Evolutionary conservation across 1,140 invertebrate species (phyloP), one percentile per base, ranked within the genome.

Genomic region (Tenebrio molitor): DNA sequence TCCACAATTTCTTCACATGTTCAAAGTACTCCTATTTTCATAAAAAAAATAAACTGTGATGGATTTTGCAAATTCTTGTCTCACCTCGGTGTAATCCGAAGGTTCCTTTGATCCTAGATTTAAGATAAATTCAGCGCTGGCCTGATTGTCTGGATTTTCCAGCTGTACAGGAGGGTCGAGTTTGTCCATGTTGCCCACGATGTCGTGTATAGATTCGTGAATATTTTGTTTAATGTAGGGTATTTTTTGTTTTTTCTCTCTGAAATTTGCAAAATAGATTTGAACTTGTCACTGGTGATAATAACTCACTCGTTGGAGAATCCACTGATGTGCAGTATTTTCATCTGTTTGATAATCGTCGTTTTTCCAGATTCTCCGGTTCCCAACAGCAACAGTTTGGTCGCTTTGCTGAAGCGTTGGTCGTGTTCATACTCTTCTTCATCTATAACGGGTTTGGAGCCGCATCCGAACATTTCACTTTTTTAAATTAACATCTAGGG

Each of bases 291-390:
- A 8, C 25, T 8, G 8, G 29, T 1, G n/a, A 67, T 64, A 29
- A 25, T 68, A 29, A 84, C 81, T 84, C 85, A 90, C 90, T 87
- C 87, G 15, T 87, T 82, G 12, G 87, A 87, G 75, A 91, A 93
- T 64, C 90, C 91, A 76, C 91, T 87, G 25, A 92, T 88, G 76
- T 93, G 91, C 41, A 93, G 81, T 75, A 93, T 93, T 80, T 90
- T 92, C 92, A 94, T 94, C 83, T 94, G 93, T 78, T 94, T 93
- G 10, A 94, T 88, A 36, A 94, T 93, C 0, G 92, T 94, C 0
- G 91, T 92, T 81, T 94, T 94, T 7, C 90, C 90, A 15, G 89
- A 89, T 75, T 91, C 90, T 0, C 89, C 90, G 0, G 90, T 88
- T 39, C 91, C 91, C 1, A 92, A 79, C 0, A 92, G 81, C 21